Evolutionary conservation across 1,140 invertebrate species (phyloP).

Genomic region (Trachelipus rathkii): DNA sequence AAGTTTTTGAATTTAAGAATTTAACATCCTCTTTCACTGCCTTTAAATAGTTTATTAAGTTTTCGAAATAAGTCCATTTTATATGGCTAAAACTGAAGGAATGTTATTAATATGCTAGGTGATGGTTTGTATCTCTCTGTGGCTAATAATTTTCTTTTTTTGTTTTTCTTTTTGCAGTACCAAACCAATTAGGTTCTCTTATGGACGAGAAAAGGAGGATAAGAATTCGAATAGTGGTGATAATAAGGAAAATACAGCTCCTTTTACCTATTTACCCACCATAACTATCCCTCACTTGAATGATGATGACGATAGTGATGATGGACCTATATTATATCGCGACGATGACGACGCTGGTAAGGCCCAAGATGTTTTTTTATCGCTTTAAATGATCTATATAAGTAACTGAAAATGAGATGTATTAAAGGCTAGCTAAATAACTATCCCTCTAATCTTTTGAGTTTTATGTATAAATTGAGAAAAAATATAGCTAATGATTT

Average conservation of each 20-base stretch:
- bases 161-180: constrained; percentile 27
- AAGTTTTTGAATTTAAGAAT: too few species aligned
- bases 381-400: not conserved
- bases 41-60: too few species aligned
- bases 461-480: too few species aligned
- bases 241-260: constrained; percentile 46
- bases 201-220: constrained; percentile 34
- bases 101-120: too few species aligned
- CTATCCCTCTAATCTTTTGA: too few species aligned
- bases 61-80: too few species aligned
- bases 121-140: too few species aligned
- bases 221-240: constrained; percentile 27
- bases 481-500: too few species aligned
- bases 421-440: too few species aligned
- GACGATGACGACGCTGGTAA: constrained; percentile 66
- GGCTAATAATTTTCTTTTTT: too few species aligned
- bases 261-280: constrained; percentile 38
- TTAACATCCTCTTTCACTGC: too few species aligned
- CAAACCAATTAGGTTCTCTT: constrained; percentile 41
- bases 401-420: not conserved
- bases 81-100: too few species aligned
- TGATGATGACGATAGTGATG: constrained; percentile 55
- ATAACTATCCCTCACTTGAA: constrained; percentile 24
- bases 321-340: constrained; percentile 68
- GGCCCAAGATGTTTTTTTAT: constrained; percentile 47